Conservation (phyloP, 1,140 invertebrate species). For the Heliconius hewitsoni region DNA sequence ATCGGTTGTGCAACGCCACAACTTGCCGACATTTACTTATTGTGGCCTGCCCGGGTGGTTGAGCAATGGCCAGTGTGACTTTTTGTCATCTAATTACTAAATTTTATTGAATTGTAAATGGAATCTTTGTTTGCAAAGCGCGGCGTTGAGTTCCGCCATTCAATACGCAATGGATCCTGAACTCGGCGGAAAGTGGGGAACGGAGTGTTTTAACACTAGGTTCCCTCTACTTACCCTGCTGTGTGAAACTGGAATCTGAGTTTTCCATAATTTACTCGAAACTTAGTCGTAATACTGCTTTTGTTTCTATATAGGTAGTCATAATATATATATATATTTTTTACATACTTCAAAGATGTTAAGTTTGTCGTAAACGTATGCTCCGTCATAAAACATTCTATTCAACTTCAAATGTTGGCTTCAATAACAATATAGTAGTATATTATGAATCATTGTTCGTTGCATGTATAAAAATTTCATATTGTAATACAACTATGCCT, state of each 20-base stretch:
- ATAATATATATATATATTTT: too few species aligned
- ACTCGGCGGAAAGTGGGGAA: too few species aligned
- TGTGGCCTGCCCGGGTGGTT: conserved; percentile 66
- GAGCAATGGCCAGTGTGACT: conserved; percentile 68
- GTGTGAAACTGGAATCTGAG: too few species aligned
- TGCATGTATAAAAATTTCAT: conserved; percentile 44
- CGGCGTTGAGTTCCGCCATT: too few species aligned
- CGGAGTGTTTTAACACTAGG: too few species aligned
- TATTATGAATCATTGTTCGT: conserved; percentile 45
- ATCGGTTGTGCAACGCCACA: conserved; percentile 75
- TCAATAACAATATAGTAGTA: not conserved
- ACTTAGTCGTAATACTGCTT: too few species aligned
- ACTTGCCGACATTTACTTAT: conserved; percentile 76
- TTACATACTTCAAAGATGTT: not conserved
- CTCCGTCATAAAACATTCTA: not conserved
- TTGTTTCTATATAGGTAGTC: too few species aligned
- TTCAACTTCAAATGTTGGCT: not conserved
- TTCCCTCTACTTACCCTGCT: too few species aligned
- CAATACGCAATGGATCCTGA: too few species aligned
- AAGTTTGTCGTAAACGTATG: not conserved
- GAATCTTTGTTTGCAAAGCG: too few species aligned
- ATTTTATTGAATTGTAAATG: conserved; percentile 50
- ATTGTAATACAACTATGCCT: conserved; percentile 17
- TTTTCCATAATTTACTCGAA: too few species aligned
- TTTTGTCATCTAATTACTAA: conserved; percentile 74